These are phyloP conservation scores for Telenomus remus DNA, from an alignment of 1,140 invertebrate genomes.

Conservation along the genomic window DNA sequence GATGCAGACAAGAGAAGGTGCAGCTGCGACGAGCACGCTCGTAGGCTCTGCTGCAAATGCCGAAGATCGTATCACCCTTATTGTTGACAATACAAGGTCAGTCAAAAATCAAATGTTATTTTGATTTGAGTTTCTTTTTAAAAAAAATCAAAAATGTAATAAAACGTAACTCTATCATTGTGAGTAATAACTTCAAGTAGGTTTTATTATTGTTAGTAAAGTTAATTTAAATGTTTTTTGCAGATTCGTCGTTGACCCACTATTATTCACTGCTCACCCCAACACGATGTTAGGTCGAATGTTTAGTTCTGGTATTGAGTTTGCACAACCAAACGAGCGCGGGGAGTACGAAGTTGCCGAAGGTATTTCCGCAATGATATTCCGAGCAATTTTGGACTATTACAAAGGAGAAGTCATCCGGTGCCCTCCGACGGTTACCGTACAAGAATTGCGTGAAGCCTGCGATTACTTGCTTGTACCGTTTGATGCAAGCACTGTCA, in stretches of 20 bases:
- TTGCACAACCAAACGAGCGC: conserved; percentile 93
- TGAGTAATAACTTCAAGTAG: no score
- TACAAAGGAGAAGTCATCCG: conserved; percentile 93
- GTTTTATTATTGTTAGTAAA: no score
- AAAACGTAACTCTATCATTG: no score
- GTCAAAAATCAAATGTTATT: no score
- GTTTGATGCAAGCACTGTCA: conserved; percentile 96
- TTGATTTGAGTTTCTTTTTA: no score
- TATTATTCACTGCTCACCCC: conserved; percentile 89
- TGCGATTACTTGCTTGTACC: conserved; percentile 99
- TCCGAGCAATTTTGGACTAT: conserved; percentile 96
- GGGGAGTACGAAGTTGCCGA: conserved; percentile 99
- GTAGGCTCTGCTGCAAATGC: conserved; percentile 44
- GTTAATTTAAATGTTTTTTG: no score
- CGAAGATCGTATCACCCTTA: conserved; percentile 89
- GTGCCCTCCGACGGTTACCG: conserved; percentile 88
- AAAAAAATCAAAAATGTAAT: no score
- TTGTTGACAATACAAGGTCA: conserved; percentile 94
- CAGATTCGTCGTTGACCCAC: conserved; percentile 90
- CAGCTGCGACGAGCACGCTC: conserved; percentile 44
- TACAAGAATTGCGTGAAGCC: conserved; percentile 96
- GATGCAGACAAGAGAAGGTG: conserved; percentile 65
- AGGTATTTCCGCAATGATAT: conserved; percentile 96
- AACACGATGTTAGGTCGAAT: conserved; percentile 94
- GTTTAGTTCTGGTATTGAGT: conserved; percentile 96